phyloP scores from a whole-genome alignment of 2,888 invertebrate species.

The Calliscelio sp. region DNA sequence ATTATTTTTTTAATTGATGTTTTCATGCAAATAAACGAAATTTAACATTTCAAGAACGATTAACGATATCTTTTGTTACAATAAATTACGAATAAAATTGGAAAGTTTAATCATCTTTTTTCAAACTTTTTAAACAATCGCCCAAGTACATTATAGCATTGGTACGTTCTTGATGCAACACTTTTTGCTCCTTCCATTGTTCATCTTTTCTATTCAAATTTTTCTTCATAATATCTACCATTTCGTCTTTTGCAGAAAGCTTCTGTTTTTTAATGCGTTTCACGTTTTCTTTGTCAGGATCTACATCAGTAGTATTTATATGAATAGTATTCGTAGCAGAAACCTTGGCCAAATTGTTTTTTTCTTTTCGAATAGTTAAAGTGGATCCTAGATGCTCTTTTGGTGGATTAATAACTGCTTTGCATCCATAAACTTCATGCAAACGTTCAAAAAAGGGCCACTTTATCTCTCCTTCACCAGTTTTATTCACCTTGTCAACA shows the following conservation, averaged over 20 bases:
- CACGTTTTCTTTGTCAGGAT: neutral
- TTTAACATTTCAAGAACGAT: too few relatives aligned
- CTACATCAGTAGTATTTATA: neutral
- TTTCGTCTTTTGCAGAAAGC: neutral
- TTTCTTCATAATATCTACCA: neutral
- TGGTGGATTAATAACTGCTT: neutral
- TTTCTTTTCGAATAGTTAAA: neutral
- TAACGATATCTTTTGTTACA: neutral
- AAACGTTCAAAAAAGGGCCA: neutral
- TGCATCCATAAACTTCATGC: neutral
- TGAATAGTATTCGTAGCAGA: neutral
- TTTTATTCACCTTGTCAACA: slow-evolving; percentile 17
- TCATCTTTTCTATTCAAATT: neutral
- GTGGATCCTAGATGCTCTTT: neutral
- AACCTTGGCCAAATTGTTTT: too few relatives aligned
- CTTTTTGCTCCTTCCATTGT: slow-evolving; percentile 8
- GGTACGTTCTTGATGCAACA: neutral
- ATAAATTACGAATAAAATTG: neutral
- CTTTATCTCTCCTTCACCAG: neutral
- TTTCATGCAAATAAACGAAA: too few relatives aligned
- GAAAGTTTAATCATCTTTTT: neutral
- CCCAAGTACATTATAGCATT: slow-evolving; percentile 14
- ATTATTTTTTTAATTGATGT: too few relatives aligned
- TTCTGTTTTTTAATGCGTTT: neutral
- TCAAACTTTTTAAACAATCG: slow-evolving; percentile 8